Conservation (phyloP, 2,888 invertebrate genomes). For the Arge pagana region DNA sequence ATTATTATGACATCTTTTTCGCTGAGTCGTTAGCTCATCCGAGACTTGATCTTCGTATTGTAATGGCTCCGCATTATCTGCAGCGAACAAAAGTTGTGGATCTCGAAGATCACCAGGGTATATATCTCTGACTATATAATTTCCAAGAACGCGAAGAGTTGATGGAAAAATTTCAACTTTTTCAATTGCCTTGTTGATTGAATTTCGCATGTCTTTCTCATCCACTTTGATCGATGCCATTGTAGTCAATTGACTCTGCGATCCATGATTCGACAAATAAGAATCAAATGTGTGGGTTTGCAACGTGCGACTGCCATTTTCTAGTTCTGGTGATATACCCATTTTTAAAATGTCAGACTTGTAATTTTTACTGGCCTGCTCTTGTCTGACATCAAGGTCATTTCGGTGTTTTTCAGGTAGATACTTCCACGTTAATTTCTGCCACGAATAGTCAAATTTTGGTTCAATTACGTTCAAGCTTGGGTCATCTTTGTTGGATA, state of each 20-base stretch:
- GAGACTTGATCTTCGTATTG: constrained; percentile 1
- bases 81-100: neutral
- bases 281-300: constrained; percentile 4
- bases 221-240: too few species aligned
- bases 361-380: neutral
- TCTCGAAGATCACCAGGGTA: neutral
- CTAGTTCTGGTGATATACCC: too few species aligned
- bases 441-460: constrained; percentile 10
- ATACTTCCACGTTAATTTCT: constrained; percentile 10
- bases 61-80: neutral
- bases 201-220: too few species aligned
- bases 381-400: neutral
- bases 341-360: too few species aligned
- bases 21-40: neutral
- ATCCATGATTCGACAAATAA: constrained; percentile 6
- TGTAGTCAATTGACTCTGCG: neutral
- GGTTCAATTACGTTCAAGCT: neutral
- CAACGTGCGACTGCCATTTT: constrained; percentile 7
- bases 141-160: constrained; percentile 12
- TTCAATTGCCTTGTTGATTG: neutral
- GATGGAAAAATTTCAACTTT: constrained; percentile 15
- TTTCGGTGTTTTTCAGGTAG: neutral
- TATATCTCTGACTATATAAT: constrained; percentile 15
- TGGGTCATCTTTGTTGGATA: too few species aligned
- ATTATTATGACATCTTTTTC: neutral